These are phyloP conservation scores for Nymphalis polychloros DNA, from an alignment of 2,888 invertebrate species.

Conservation along the genomic window DNA sequence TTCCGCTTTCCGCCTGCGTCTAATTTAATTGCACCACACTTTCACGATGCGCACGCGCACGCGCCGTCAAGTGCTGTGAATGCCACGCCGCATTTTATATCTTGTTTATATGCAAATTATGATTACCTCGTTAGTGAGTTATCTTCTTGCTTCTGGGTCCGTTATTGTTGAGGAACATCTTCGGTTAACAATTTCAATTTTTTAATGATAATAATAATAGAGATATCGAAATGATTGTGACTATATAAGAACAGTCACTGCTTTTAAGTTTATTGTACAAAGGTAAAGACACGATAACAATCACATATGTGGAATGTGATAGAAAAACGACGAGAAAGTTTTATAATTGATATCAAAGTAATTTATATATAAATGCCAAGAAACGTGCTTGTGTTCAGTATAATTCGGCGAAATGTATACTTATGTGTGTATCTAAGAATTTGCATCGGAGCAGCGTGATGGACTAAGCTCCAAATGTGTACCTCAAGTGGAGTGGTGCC, in stretches of 20 bases:
- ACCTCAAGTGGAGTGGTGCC: too few relatives aligned
- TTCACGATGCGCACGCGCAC: slow-evolving; percentile 56
- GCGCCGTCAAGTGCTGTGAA: slow-evolving; percentile 11
- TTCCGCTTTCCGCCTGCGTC: slow-evolving; percentile 65
- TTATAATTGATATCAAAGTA: background rate
- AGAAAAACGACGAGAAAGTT: background rate
- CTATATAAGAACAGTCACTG: background rate
- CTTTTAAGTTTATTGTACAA: background rate
- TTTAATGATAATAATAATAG: background rate
- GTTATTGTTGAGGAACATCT: slow-evolving; percentile 8
- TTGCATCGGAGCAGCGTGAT: too few relatives aligned
- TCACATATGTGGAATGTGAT: background rate
- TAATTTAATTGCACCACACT: slow-evolving; percentile 59
- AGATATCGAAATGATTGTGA: background rate
- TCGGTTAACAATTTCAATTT: background rate
- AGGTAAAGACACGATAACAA: too few relatives aligned
- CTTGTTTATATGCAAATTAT: slow-evolving; percentile 33
- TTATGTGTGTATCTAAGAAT: too few relatives aligned
- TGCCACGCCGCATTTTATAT: slow-evolving; percentile 17
- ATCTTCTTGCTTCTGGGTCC: slow-evolving; percentile 19
- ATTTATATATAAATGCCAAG: too few relatives aligned
- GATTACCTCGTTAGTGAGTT: slow-evolving; percentile 4
- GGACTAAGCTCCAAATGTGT: too few relatives aligned
- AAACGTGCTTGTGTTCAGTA: too few relatives aligned
- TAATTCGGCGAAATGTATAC: too few relatives aligned